Percentiles rank a stretch among this genome's conserved stretches.
Conservation (phyloP, 2,797 vertebrate species). For the Urocyon cinereoargenteus region DNA sequence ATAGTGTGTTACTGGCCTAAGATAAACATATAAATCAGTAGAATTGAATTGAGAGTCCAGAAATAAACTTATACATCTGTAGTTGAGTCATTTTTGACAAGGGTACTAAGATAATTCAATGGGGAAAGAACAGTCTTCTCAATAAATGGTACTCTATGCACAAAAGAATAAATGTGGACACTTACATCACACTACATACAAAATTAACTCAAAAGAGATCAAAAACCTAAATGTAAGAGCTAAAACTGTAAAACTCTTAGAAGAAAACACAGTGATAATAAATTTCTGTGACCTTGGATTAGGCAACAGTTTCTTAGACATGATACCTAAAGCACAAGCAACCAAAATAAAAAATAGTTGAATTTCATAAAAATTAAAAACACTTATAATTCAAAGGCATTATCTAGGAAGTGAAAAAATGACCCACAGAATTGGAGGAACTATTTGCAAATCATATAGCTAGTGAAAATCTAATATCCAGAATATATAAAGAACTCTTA, state of each 20-base stretch:
- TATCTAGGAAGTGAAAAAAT: background rate
- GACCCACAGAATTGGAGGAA: background rate
- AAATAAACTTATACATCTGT: background rate
- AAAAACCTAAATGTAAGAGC: background rate
- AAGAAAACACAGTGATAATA: background rate
- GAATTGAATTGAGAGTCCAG: background rate
- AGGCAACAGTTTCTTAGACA: background rate
- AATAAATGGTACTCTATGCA: background rate
- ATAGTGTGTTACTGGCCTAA: background rate
- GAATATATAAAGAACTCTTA: background rate
- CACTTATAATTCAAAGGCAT: background rate
- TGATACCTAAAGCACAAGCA: background rate
- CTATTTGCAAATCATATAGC: background rate
- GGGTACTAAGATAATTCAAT: background rate
- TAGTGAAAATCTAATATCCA: background rate
- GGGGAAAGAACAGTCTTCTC: background rate
- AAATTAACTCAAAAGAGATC: background rate
- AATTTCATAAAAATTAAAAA: background rate
- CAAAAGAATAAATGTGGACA: background rate
- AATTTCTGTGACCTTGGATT: background rate
- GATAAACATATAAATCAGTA: background rate
- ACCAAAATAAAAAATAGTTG: constrained; percentile 7
- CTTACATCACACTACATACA: background rate
- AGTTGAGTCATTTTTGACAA: background rate
- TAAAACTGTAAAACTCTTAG: background rate